A percentile compares a stretch with the other conserved stretches of the same genome.
Evolutionary conservation across 2,888 invertebrate genomes (phyloP).

Genomic region (Diarsia dahlii): DNA sequence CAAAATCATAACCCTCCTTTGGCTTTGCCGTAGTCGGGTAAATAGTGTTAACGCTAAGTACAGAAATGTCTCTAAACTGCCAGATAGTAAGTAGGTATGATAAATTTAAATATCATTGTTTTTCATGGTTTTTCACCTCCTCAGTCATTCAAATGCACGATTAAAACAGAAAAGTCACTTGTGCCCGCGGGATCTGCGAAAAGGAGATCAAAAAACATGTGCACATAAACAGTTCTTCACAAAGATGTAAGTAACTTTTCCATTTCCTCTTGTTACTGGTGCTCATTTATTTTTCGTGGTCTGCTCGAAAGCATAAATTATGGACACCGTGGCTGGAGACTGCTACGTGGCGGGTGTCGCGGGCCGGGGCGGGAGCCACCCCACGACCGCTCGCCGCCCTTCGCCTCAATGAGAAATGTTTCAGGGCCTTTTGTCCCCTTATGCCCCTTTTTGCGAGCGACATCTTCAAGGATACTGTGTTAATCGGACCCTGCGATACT

Average conservation of each 20-base stretch:
- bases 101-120: background rate
- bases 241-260: constrained; percentile 76
- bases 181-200: no score
- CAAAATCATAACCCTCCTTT: no score
- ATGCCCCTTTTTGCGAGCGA: constrained; percentile 87
- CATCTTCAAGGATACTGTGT: constrained; percentile 90
- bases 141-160: constrained; percentile 1
- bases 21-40: no score
- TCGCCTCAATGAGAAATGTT: constrained; percentile 88
- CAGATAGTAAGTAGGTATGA: background rate
- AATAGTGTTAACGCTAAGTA: no score
- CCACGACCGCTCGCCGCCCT: constrained; percentile 69
- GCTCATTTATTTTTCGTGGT: constrained; percentile 89
- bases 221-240: constrained; percentile 64
- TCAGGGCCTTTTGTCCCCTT: constrained; percentile 87
- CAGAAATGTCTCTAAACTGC: background rate
- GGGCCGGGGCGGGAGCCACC: constrained; percentile 56
- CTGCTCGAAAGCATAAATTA: constrained; percentile 88
- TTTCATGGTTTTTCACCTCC: no score
- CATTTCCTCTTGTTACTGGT: constrained; percentile 80
- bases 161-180: no score
- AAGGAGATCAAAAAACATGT: constrained; percentile 41
- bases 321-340: constrained; percentile 85
- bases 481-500: constrained; percentile 86
- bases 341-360: constrained; percentile 77